A percentile compares a stretch with the other conserved stretches of the same genome.
Conservation (phyloP, 2,888 invertebrate species). For the Mythimna ferrago region DNA sequence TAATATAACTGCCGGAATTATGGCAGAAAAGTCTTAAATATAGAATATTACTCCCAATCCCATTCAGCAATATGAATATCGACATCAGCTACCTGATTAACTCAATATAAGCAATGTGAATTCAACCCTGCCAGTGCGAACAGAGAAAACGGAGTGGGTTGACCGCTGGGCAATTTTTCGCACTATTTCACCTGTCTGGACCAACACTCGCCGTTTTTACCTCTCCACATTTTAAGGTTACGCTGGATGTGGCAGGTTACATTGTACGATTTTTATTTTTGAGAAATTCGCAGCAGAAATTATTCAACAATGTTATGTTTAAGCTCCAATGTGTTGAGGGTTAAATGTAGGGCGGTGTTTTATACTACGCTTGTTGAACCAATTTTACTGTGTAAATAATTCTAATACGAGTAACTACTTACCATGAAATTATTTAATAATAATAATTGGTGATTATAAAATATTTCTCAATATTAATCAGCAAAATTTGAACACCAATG, state of each 20-base stretch:
- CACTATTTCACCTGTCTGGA: slow-evolving; percentile 88
- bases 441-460: too few species aligned
- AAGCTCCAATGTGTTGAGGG: slow-evolving; percentile 35
- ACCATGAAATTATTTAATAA: too few species aligned
- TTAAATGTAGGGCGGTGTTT: slow-evolving; percentile 1
- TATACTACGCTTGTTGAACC: neutral
- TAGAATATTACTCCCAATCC: neutral
- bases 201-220: slow-evolving; percentile 79
- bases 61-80: neutral
- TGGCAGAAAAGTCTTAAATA: too few species aligned
- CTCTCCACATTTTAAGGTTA: slow-evolving; percentile 54
- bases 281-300: slow-evolving; percentile 28
- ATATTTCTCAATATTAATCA: too few species aligned
- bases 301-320: slow-evolving; percentile 41
- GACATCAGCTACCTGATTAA: slow-evolving; percentile 53
- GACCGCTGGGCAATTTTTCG: slow-evolving; percentile 87
- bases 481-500: too few species aligned
- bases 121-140: slow-evolving; percentile 55
- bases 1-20: too few species aligned
- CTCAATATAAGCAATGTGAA: slow-evolving; percentile 61
- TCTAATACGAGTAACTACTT: too few species aligned
- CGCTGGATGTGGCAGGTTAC: slow-evolving; percentile 67
- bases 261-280: slow-evolving; percentile 61
- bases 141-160: slow-evolving; percentile 72
- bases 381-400: neutral